phyloP scores from a whole-genome alignment of 2,888 invertebrate genomes.

The Xestia c-nigrum region DNA sequence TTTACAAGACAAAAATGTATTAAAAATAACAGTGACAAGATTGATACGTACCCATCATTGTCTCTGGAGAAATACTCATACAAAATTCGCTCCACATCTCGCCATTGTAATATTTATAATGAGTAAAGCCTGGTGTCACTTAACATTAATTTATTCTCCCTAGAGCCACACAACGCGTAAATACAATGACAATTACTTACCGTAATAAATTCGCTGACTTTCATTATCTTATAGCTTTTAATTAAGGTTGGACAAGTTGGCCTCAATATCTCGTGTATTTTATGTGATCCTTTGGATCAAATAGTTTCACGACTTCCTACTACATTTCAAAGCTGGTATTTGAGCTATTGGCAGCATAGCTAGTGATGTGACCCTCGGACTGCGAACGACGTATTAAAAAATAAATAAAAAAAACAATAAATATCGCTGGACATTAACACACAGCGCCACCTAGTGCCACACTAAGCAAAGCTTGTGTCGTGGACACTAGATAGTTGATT shows the following conservation, averaged over 20 bases:
- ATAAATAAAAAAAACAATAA: too few relatives aligned
- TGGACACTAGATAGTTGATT: too few relatives aligned
- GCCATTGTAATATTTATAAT: constrained; percentile 12
- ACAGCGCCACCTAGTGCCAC: too few relatives aligned
- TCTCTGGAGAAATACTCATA: not conserved
- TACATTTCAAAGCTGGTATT: not conserved
- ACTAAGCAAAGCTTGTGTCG: too few relatives aligned
- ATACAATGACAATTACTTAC: constrained; percentile 44
- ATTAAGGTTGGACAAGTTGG: constrained; percentile 35
- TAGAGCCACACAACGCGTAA: constrained; percentile 21
- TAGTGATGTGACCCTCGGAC: too few relatives aligned
- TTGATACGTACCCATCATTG: not conserved
- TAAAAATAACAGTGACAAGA: not conserved
- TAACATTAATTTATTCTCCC: constrained; percentile 40
- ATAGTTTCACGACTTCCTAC: constrained; percentile 17
- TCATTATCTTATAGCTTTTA: constrained; percentile 40
- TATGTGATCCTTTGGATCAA: constrained; percentile 20
- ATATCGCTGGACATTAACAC: too few relatives aligned
- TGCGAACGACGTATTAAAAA: too few relatives aligned
- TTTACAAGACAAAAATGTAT: not conserved
- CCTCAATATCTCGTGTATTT: constrained; percentile 34
- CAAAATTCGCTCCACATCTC: constrained; percentile 9
- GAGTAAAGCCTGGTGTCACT: constrained; percentile 4
- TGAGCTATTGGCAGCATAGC: not conserved
- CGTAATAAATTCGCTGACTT: constrained; percentile 42